Evolutionary conservation across 2,797 vertebrate genomes (phyloP).

Genomic region (Pampus argenteus): DNA sequence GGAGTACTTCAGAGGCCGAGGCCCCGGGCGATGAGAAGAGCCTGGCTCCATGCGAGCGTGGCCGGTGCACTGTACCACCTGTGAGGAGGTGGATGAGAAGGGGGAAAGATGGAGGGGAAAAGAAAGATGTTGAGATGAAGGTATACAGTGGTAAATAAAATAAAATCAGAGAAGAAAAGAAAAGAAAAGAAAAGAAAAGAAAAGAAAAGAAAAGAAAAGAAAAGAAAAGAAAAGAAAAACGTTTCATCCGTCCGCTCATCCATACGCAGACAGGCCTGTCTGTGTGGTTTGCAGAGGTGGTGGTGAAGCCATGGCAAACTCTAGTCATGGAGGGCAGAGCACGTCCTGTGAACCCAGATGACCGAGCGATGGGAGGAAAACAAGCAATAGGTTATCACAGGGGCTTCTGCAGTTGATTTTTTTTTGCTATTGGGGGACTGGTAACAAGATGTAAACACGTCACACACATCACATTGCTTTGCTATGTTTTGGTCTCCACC

Average conservation of each 20-base stretch:
- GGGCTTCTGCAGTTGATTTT: conserved; percentile 31
- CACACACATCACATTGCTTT: too few species aligned
- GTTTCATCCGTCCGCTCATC: conserved; percentile 35
- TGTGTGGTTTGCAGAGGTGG: conserved; percentile 29
- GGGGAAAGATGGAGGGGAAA: conserved; percentile 14
- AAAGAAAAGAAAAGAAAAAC: conserved; percentile 20
- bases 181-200: too few species aligned
- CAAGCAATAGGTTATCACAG: conserved; percentile 64
- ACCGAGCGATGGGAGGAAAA: conserved; percentile 46
- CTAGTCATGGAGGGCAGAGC: conserved; percentile 9
- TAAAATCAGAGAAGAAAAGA: conserved; percentile 31
- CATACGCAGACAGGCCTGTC: conserved; percentile 7
- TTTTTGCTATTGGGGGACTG: neutral
- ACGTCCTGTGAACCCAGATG: conserved; percentile 31
- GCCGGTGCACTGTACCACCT: conserved; percentile 70
- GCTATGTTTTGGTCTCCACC: too few species aligned
- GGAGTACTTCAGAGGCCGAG: conserved; percentile 78
- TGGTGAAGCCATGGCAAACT: conserved; percentile 22
- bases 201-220: conserved; percentile 38
- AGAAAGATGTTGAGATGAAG: conserved; percentile 1
- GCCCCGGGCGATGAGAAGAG: conserved; percentile 59
- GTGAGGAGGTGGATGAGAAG: conserved; percentile 49
- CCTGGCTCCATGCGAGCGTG: conserved; percentile 47
- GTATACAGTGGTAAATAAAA: conserved; percentile 44
- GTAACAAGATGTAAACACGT: neutral